Conservation (phyloP, 2,888 invertebrate genomes). For the Rhagonycha lutea region DNA sequence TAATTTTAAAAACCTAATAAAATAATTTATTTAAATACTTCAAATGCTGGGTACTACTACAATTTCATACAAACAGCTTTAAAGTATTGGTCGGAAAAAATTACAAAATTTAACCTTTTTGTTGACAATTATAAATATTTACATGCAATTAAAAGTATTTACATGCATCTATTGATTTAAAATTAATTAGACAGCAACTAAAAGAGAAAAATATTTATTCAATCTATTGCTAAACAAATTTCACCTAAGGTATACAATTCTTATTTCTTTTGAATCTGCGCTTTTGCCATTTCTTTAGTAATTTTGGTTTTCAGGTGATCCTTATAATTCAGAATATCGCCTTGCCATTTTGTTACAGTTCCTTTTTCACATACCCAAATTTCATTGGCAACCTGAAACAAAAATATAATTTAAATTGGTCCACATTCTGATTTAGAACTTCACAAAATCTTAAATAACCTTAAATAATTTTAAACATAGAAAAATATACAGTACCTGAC, state of each 20-base stretch:
- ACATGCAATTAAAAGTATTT: not conserved
- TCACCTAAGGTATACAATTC: conserved; percentile 14
- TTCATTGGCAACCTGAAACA: conserved; percentile 89
- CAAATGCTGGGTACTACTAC: not conserved
- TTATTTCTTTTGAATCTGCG: conserved; percentile 46
- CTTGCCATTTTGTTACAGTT: conserved; percentile 95
- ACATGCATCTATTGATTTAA: not conserved
- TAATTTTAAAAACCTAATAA: not conserved
- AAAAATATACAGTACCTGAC: conserved; percentile 73
- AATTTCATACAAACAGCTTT: not conserved
- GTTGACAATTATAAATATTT: not conserved
- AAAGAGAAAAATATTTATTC: not conserved
- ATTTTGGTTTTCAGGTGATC: conserved; percentile 89
- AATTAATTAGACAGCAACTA: not conserved
- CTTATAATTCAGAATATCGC: conserved; percentile 95
- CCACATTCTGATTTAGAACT: too few species aligned
- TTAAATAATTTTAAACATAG: not conserved
- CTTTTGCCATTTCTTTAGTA: conserved; percentile 67
- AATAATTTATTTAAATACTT: not conserved
- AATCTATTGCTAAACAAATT: conserved; percentile 10
- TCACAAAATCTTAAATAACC: too few species aligned
- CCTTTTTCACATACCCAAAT: conserved; percentile 99
- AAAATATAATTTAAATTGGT: conserved; percentile 6
- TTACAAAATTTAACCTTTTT: not conserved
- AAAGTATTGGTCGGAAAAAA: not conserved